Base-by-base conservation (phyloP, 2,797 vertebrate species). In the Pseudomugil tenellus region DNA sequence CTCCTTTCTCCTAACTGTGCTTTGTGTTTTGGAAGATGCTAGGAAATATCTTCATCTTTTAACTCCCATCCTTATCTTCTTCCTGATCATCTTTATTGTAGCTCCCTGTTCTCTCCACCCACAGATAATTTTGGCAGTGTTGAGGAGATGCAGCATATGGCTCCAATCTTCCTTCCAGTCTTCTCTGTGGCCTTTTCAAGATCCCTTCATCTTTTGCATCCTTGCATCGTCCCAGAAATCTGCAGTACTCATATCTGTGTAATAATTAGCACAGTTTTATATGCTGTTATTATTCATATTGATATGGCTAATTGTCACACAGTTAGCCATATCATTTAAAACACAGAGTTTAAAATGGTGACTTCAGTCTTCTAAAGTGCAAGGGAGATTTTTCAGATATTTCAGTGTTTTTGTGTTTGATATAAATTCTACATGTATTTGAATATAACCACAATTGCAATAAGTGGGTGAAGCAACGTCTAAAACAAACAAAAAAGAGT, bases 131-230 rank as follows among this genome's bases (percentile, higher is more conserved):
- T 77, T 88, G 87, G 86, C 86, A 87, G 62, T 57, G 60, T 55
- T 23, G 19, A 66, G 57, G 63, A 78, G 65, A 82, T 74, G 67
- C 67, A 84, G 56, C 85, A 87, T 87, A 84, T 86, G 88, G 80
- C 81, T 81, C 55, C 61, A 70, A 23, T 85, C 74, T 72, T 61
- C 71, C 81, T 84, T 62, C 77, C 59, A 65, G 81, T 79, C 73
- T 72, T 75, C 66, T 85, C 64, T 52, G 14, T 69, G 72, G 70
- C 74, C 58, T 59, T 76, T 80, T 69, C 37, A 69, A 64, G 25
- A 72, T 11, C 46, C 74, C 63, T 68, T 39, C 48, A 46, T 67
- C 52, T 69, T 67, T 29, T 46, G 32, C 1, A 19, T 51, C 54
- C 19, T 2, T 39, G 53, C 52, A 58, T 58, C 23, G 6, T 10